phyloP scores from a whole-genome alignment of 2,797 vertebrate species.

The Melanogrammus aeglefinus region DNA sequence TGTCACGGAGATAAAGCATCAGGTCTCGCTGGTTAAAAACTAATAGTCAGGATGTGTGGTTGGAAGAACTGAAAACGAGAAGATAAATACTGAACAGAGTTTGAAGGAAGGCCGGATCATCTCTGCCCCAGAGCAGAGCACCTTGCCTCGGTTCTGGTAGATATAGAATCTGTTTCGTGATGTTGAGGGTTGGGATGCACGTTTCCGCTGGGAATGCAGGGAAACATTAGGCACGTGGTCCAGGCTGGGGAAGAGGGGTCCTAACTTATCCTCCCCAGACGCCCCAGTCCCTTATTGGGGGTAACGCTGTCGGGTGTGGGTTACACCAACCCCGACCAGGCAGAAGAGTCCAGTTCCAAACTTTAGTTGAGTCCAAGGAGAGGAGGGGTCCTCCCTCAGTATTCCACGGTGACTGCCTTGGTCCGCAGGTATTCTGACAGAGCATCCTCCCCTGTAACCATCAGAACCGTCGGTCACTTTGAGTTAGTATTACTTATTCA shows the following conservation, averaged over 20 bases:
- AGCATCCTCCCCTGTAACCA: slow-evolving; percentile 86
- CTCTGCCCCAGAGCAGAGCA: not conserved
- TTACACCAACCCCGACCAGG: slow-evolving; percentile 7
- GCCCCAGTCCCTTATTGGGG: too few relatives aligned
- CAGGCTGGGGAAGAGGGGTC: slow-evolving; percentile 28
- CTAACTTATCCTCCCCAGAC: not conserved
- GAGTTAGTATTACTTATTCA: too few relatives aligned
- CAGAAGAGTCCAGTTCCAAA: not conserved
- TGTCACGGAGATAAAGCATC: too few relatives aligned
- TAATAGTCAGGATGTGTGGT: not conserved
- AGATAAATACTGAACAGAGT: not conserved
- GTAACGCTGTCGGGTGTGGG: too few relatives aligned
- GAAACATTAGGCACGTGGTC: slow-evolving; percentile 46
- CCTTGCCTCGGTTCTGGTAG: not conserved
- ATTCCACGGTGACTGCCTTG: slow-evolving; percentile 96
- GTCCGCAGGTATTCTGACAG: slow-evolving; percentile 94
- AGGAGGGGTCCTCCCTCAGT: slow-evolving; percentile 65
- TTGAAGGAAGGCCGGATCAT: not conserved
- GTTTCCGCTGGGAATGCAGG: not conserved
- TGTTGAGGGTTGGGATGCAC: not conserved
- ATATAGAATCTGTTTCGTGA: not conserved
- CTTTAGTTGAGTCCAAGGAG: slow-evolving; percentile 13
- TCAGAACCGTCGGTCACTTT: not conserved
- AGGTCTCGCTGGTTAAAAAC: not conserved
- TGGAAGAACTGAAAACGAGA: not conserved